phyloP scores from a whole-genome alignment of 2,797 vertebrate genomes.

The Setipinna tenuifilis region DNA sequence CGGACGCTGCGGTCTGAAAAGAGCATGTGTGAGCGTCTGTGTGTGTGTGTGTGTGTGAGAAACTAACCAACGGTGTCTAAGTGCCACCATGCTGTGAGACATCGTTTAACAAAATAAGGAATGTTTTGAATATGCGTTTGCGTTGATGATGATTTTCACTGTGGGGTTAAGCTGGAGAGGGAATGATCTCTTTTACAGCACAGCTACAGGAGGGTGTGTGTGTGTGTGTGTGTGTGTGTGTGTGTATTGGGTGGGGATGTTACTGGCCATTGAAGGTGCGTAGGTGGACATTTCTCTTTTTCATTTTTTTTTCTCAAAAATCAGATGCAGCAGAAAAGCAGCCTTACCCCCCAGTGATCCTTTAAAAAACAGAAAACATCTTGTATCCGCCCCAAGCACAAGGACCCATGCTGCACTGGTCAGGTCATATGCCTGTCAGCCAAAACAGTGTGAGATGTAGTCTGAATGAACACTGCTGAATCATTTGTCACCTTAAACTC shows the following conservation, averaged over 20 bases:
- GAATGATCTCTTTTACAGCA: neutral
- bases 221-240: too few relatives aligned
- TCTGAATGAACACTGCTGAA: neutral
- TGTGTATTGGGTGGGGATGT: too few relatives aligned
- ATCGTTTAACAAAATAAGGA: neutral
- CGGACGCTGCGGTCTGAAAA: neutral
- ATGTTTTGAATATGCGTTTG: neutral
- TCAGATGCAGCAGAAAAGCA: neutral
- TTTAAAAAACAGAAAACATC: neutral
- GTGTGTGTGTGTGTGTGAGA: too few relatives aligned
- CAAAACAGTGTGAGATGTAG: neutral
- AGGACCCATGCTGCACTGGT: neutral
- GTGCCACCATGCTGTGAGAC: neutral
- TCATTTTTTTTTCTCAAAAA: neutral
- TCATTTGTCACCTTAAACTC: neutral
- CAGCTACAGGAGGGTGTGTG: neutral
- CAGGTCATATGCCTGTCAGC: neutral
- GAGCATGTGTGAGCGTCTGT: neutral
- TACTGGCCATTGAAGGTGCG: neutral
- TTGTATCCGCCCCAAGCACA: neutral
- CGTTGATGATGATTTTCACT: neutral
- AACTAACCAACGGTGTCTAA: neutral
- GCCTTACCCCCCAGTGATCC: too few relatives aligned
- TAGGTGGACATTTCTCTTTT: neutral
- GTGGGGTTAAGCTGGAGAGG: neutral